Percentiles rank a stretch among this genome's conserved stretches.
phyloP scores from a whole-genome alignment of 1,140 invertebrate species.

The Caenorhabditis latens region DNA sequence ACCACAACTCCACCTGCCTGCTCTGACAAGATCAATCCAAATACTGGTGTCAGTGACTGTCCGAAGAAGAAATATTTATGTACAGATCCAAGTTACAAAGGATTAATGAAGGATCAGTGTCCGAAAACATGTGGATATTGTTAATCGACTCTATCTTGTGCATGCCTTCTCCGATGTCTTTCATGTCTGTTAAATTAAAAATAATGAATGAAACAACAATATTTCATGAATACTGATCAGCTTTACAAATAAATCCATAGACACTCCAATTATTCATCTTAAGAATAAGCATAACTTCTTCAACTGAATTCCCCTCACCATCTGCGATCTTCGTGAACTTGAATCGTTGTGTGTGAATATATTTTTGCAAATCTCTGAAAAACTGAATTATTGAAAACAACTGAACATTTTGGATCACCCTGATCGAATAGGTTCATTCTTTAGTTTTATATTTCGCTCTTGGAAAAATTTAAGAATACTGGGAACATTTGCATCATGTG shows the following conservation, averaged over 20 bases:
- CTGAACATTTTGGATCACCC: not conserved
- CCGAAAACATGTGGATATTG: constrained; percentile 40
- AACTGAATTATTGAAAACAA: no score
- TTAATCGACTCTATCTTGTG: not conserved
- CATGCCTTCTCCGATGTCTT: not conserved
- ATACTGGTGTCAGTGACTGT: constrained; percentile 26
- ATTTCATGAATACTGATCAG: no score
- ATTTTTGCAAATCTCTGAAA: no score
- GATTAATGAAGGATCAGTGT: constrained; percentile 45
- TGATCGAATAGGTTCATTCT: not conserved
- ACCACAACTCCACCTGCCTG: not conserved
- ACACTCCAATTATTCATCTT: no score
- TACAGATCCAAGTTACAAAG: constrained; percentile 31
- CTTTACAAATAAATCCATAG: no score
- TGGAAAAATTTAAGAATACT: not conserved
- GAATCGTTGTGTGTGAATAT: no score
- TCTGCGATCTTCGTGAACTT: no score
- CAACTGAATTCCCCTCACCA: no score
- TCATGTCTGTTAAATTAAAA: not conserved
- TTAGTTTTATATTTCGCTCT: not conserved
- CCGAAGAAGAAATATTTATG: constrained; percentile 20
- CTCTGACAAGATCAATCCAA: constrained; percentile 23
- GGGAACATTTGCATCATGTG: not conserved
- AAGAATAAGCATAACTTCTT: no score
- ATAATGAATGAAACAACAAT: no score